Conservation (phyloP, 2,888 invertebrate species). For the Hipparchia semele region DNA sequence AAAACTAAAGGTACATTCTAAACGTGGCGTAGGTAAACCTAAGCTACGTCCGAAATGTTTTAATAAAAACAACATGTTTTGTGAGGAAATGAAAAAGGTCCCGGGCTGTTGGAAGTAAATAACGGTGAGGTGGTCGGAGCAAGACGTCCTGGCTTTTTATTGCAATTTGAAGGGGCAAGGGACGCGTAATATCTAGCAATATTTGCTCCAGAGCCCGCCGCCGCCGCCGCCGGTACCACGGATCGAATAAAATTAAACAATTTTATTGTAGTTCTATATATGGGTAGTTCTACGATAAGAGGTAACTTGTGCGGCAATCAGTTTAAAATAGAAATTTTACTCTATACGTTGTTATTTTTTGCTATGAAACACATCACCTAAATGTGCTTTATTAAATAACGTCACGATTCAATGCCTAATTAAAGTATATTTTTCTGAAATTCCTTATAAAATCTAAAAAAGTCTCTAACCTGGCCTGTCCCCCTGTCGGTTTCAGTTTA, state of each 20-base stretch:
- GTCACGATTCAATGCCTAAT: no score
- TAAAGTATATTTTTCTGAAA: no score
- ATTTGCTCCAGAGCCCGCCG: slow-evolving; percentile 50
- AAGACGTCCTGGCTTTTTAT: slow-evolving; percentile 61
- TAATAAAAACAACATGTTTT: slow-evolving; percentile 60
- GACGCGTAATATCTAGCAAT: slow-evolving; percentile 57
- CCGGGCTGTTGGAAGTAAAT: slow-evolving; percentile 48
- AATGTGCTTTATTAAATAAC: no score
- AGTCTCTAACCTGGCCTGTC: no score
- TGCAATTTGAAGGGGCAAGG: slow-evolving; percentile 56
- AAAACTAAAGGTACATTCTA: neutral
- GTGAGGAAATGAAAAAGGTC: slow-evolving; percentile 61
- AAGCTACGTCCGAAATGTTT: slow-evolving; percentile 47
- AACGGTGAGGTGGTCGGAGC: slow-evolving; percentile 55
- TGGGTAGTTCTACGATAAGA: no score
- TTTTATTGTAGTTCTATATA: slow-evolving; percentile 5
- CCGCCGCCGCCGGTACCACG: slow-evolving; percentile 3
- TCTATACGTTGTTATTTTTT: no score
- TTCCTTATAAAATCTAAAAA: no score
- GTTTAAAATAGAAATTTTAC: no score
- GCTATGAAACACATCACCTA: no score
- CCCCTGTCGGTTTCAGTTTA: no score
- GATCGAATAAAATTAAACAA: slow-evolving; percentile 28
- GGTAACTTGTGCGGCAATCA: no score
- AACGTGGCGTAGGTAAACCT: no score